These are phyloP conservation scores for Villa cingulata DNA, from an alignment of 2,888 invertebrate genomes.

Conservation along the genomic window DNA sequence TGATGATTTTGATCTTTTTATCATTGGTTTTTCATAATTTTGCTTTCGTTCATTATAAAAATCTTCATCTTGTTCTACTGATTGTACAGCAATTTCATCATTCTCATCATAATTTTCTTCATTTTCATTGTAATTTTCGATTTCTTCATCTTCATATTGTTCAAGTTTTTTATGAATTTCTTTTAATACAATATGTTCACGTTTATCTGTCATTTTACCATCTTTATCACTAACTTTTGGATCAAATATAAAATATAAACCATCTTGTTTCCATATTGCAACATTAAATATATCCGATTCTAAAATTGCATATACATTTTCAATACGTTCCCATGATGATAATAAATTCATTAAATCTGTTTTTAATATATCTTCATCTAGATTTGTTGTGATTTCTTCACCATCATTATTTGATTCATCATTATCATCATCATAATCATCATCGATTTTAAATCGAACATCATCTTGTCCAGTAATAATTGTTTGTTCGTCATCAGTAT, in stretches of 20 bases:
- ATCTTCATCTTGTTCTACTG: too few species aligned
- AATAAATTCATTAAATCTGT: constrained; percentile 10
- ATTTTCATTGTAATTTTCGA: neutral
- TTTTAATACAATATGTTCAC: constrained; percentile 19
- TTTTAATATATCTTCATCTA: neutral
- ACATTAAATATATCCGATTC: constrained; percentile 15
- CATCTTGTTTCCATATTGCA: constrained; percentile 43
- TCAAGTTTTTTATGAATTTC: constrained; percentile 23
- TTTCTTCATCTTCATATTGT: constrained; percentile 12
- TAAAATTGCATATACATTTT: constrained; percentile 10
- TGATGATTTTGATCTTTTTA: too few species aligned
- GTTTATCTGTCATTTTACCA: constrained; percentile 30
- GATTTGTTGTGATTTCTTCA: too few species aligned
- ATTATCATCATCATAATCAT: too few species aligned
- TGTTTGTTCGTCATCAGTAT: constrained; percentile 5
- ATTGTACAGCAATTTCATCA: neutral
- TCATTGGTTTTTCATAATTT: neutral
- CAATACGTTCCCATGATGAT: constrained; percentile 9
- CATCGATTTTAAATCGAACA: neutral
- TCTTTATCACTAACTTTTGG: constrained; percentile 45
- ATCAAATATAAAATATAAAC: constrained; percentile 43
- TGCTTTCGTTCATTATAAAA: too few species aligned
- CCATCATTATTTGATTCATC: neutral
- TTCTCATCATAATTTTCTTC: neutral
- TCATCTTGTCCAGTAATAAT: too few species aligned